Evolutionary conservation across 1,140 invertebrate species (phyloP), one percentile per base, ranked within the genome.

Genomic region (Caenorhabditis briggsae): DNA sequence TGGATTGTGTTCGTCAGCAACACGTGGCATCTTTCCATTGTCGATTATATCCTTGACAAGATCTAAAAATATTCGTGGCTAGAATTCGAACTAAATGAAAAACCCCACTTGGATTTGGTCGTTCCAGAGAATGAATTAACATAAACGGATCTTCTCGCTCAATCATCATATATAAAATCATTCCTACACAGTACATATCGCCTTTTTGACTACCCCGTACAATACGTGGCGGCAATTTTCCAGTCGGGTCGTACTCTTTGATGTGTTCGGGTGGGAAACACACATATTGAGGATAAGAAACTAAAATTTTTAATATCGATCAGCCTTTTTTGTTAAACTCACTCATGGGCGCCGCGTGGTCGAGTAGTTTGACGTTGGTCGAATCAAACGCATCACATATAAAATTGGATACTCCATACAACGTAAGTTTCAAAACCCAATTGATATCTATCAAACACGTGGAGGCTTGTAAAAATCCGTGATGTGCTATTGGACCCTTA

Each of bases 401-500:
- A 74, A 92, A 41, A 48, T 90, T 90, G 12, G 65, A 56, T 9
- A 92, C 89, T 18, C 91, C 91, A 64, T 91, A 91, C 46, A 92
- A 87, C 9, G 91, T 90, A 18, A 91, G 74, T 74, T 91, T 91
- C 46, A 91, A 84, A 33, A 92, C 91, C 91, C 91, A 91, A 84
- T 92, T 92, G 12, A 83, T 83, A 70, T 91, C 91, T 41, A 91
- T 92, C n/a, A 91, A 59, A 82, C 91, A 92, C 53, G 89, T 91
- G 25, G 84, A 48, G 2, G 86, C 70, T 56, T 59, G 89, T 12
- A 91, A 85, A 8, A 91, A 82, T 33, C 91, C 91, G 43, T 91
- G 90, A 46, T 88, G 91, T 12, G 89, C 90, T n/a, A 92, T 83
- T 0, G 88, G 16, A 20, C 89, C 91, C 82, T 92, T 91, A 70